These are phyloP conservation scores for Tauraco hartlaubi DNA, from an alignment of 2,797 vertebrate genomes.

Conservation along the genomic window DNA sequence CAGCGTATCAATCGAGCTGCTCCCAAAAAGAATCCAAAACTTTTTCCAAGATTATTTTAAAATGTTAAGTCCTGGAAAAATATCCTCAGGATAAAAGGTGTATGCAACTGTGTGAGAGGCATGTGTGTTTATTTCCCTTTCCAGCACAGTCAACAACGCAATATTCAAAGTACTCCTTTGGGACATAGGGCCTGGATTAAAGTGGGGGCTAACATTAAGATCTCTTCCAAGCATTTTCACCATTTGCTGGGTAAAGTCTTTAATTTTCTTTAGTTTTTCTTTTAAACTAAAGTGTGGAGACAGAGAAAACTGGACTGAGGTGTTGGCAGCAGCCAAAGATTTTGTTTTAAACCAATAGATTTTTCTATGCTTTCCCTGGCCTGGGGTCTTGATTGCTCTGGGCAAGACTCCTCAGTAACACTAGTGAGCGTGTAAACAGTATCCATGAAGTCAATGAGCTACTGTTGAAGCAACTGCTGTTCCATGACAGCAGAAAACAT, in stretches of 20 bases:
- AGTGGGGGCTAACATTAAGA: neutral
- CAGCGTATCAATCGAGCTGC: neutral
- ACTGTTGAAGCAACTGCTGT: neutral
- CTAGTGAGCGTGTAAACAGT: neutral
- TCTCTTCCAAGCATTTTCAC: neutral
- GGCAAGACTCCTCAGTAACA: neutral
- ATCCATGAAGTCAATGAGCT: neutral
- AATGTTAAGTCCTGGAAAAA: slow-evolving; percentile 8
- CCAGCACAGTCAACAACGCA: neutral
- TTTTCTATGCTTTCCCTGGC: neutral
- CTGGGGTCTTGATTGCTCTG: neutral
- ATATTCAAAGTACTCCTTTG: neutral
- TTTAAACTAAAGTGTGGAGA: neutral
- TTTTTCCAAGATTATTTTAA: neutral
- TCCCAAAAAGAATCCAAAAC: neutral
- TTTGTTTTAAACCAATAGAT: neutral
- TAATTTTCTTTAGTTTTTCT: neutral
- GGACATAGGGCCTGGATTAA: neutral
- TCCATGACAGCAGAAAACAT: neutral
- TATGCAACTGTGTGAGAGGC: neutral
- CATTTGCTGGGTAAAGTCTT: neutral
- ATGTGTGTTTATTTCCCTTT: neutral
- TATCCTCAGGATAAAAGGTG: neutral
- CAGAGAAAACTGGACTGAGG: neutral
- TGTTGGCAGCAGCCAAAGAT: neutral